Evolutionary conservation across 1,140 invertebrate genomes (phyloP).

Genomic region (Melitaea cinxia): DNA sequence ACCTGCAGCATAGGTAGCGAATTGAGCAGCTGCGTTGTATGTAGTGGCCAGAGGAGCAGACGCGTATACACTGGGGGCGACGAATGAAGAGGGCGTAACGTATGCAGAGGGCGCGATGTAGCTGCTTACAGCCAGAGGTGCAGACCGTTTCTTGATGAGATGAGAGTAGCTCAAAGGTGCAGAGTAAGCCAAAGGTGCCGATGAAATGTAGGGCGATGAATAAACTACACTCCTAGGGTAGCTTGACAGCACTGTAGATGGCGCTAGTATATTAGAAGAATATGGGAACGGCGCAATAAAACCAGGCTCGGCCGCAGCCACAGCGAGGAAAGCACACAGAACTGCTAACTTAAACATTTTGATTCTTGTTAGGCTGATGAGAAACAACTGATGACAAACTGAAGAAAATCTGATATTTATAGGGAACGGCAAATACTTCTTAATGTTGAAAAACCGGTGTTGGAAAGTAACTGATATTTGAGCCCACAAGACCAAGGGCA

Average conservation of each 20-base stretch:
- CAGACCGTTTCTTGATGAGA: constrained; percentile 64
- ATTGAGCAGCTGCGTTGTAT: constrained; percentile 11
- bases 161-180: constrained; percentile 38
- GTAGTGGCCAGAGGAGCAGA: constrained; percentile 27
- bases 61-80: constrained; percentile 51
- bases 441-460: constrained; percentile 56
- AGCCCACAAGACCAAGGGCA: constrained; percentile 49
- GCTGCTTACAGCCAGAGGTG: constrained; percentile 38
- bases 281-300: constrained; percentile 50
- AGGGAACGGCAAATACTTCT: constrained; percentile 54
- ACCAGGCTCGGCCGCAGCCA: constrained; percentile 19
- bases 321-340: constrained; percentile 32
- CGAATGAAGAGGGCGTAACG: constrained; percentile 33
- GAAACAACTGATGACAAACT: constrained; percentile 36
- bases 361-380: constrained; percentile 23
- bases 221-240: constrained; percentile 49
- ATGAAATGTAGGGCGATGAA: constrained; percentile 40
- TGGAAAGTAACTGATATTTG: constrained; percentile 59
- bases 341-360: constrained; percentile 36
- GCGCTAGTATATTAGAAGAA: constrained; percentile 46
- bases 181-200: constrained; percentile 43
- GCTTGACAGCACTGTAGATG: constrained; percentile 37
- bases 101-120: constrained; percentile 42
- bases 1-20: constrained; percentile 15
- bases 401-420: constrained; percentile 56